Base-by-base conservation (phyloP, 2,797 vertebrate species). In the Pagetopsis macropterus region DNA sequence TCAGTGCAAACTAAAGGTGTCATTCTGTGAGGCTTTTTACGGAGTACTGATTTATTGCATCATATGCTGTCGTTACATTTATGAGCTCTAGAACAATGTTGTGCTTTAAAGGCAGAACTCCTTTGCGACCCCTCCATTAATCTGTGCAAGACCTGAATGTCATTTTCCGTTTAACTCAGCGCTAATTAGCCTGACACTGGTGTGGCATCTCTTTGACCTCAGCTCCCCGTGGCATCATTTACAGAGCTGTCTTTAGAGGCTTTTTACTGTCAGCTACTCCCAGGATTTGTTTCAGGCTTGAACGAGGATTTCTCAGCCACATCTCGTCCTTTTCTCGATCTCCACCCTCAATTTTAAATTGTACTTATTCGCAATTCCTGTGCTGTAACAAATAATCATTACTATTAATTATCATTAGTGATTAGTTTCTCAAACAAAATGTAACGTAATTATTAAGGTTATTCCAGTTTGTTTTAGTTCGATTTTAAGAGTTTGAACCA, bases 151-250 rank as follows among this genome's bases (percentile, higher is more conserved):
- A 67, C 61, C 48, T 57, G 51, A 73, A 74, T 71, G 68, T 63
- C 70, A 70, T 67, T 71, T 67, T 66, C 33, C 31, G 56, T 77
- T 73, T 72, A 75, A 72, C 51, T 64, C 66, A 56, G 70, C 59
- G 56, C 48, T 87, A 78, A 84, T 85, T 83, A 84, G 65, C 54
- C 62, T 23, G 60, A 73, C 56, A 33, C 49, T 40, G 54, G 40
- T 23, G 51, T 23, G 52, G 55, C 45, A 50, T 56, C 6, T 17
- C 45, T 41, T 12, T 63, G 76, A 82, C 83, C 83, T 73, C 46
- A 6, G 58, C 48, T 64, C 59, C 57, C 57, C 0, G 31, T 10
- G 52, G 40, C 16, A 13, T 60, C 33, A 48, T 62, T 67, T 55
- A 57, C 21, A 31, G 16, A 4, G 60, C 65, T 3, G 43, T 63